phyloP scores from a whole-genome alignment of 2,888 invertebrate genomes.

The Drosophila birchii region DNA sequence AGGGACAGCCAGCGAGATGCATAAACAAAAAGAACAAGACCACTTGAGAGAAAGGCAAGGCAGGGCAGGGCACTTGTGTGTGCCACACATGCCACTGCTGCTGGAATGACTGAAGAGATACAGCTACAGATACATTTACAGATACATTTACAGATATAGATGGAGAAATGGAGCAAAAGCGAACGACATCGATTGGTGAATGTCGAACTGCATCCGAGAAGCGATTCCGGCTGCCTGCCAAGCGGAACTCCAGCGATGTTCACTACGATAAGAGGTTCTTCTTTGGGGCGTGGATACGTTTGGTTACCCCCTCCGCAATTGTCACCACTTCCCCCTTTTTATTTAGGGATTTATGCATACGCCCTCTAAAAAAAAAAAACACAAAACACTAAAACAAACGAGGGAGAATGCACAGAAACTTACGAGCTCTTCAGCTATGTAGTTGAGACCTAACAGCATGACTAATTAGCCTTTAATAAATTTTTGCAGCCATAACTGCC shows the following conservation, averaged over 20 bases:
- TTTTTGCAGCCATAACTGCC: conserved; percentile 21
- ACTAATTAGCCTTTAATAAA: conserved; percentile 67
- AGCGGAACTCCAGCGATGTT: conserved; percentile 62
- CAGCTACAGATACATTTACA: conserved; percentile 9
- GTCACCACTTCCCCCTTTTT: conserved; percentile 42
- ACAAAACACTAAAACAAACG: not conserved
- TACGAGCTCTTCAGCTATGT: not conserved
- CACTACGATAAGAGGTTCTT: conserved; percentile 49
- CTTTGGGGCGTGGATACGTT: conserved; percentile 39
- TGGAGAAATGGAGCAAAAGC: conserved; percentile 24
- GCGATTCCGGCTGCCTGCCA: conserved; percentile 65
- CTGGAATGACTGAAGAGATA: conserved; percentile 21
- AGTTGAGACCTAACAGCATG: conserved; percentile 38
- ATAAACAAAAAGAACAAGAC: conserved; percentile 64
- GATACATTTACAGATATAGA: conserved; percentile 1
- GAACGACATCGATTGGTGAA: conserved; percentile 46
- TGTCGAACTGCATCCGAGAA: conserved; percentile 52
- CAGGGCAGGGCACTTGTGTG: conserved; percentile 57
- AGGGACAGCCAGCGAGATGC: conserved; percentile 63
- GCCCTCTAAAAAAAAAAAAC: conserved; percentile 30
- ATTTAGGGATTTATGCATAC: conserved; percentile 30
- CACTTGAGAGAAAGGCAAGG: conserved; percentile 57
- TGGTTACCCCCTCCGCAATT: conserved; percentile 39
- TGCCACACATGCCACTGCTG: conserved; percentile 53
- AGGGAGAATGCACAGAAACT: conserved; percentile 1